Base-by-base conservation (phyloP, 2,888 invertebrate species). In the Drosophila algonquin region DNA sequence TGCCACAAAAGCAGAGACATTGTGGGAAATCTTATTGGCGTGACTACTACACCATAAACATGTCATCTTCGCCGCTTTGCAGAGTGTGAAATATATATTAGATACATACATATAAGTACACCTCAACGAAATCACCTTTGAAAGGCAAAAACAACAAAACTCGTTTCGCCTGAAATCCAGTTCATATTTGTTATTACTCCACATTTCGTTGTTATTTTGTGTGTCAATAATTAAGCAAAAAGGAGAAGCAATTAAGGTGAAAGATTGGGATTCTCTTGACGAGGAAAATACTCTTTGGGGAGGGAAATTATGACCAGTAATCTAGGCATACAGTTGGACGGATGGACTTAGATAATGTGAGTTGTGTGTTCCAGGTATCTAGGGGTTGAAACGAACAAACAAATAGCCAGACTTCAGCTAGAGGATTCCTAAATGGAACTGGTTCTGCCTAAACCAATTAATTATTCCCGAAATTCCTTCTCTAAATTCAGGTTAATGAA, bases 191-290 rank as follows among this genome's bases (percentile, higher is more conserved):
- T 67, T 65, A 56, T 67, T 68, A 67, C 56, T 65, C 50, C 44
- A n/a, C 54, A n/a, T 14, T 32, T 44, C 35, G 67, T 55, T 55
- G 45, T 27, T 44, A 24, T 55, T 55, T 27, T 48, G 44, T 56
- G 56, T 67, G 67, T 57, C 67, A 67, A 67, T 67, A 67, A 56
- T 65, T 52, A 69, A 69, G 51, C 46, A 57, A 46, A 46, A 52
- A 67, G 32, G 45, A 30, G 21, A 45, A 47, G 58, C 58, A 52
- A 69, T 68, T 52, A 57, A 67, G 35, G 51, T n/a, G 21, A 18
- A 32, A 53, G 12, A 32, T 7, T 32, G 14, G 12, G 35, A 16
- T 7, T 12, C 18, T 14, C 2, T 14, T 24, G 24, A 24, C 24
- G 24, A 8, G 30, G 30, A 8, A 8, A 30, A 30, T 8, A 30